Conservation (phyloP, 53 echinoderm and acorn worm species). For the Glandiceps talaboti region DNA sequence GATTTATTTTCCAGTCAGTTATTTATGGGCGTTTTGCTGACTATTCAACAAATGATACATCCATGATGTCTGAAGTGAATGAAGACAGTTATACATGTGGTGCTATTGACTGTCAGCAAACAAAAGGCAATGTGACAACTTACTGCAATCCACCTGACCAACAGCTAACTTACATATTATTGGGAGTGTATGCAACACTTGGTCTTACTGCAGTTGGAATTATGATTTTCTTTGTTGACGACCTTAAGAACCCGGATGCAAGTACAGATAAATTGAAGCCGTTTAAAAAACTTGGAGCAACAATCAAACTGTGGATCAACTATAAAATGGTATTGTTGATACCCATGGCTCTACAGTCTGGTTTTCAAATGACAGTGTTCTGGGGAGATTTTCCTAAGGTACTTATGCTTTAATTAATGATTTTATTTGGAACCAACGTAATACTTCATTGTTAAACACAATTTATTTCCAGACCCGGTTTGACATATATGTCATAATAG, state of each 20-base stretch:
- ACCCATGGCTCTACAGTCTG: background rate
- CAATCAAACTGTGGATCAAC: background rate
- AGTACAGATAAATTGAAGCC: background rate
- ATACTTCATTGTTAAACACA: too few relatives aligned
- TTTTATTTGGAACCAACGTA: too few relatives aligned
- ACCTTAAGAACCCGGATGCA: background rate
- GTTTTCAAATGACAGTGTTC: background rate
- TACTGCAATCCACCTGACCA: slow-evolving; percentile 61
- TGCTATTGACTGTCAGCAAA: slow-evolving; percentile 14
- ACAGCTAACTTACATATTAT: slow-evolving; percentile 41
- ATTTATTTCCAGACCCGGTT: too few relatives aligned
- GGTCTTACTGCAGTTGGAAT: slow-evolving; percentile 46
- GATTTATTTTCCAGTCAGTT: background rate
- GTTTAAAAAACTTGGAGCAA: background rate
- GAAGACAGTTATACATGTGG: slow-evolving; percentile 43
- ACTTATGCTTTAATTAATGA: too few relatives aligned
- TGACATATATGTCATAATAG: background rate
- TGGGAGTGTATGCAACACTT: slow-evolving; percentile 49
- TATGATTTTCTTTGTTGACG: slow-evolving; percentile 45
- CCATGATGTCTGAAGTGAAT: background rate
- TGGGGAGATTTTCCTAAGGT: background rate
- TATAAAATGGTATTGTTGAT: background rate
- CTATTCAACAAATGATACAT: too few relatives aligned
- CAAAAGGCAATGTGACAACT: slow-evolving; percentile 24
- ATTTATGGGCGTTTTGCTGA: too few relatives aligned